Evolutionary conservation across 2,113 vertebrate species (phyloP), one percentile per base, ranked within the genome.

Genomic region (Xiphophorus hellerii): DNA sequence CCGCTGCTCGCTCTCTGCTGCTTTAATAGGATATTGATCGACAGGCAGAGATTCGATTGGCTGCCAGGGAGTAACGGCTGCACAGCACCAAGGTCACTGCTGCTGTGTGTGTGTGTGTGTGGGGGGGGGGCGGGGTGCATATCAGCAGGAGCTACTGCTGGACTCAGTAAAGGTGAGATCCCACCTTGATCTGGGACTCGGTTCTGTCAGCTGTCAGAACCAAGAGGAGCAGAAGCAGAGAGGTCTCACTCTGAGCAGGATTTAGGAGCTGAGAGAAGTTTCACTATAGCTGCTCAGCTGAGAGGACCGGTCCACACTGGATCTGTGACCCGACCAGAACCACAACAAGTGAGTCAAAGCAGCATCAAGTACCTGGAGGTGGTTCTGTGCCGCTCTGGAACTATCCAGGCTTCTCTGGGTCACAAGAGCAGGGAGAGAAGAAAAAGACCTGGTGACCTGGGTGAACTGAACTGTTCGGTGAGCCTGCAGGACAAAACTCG

Each of bases 21-120:
- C 95, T 97, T 97, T 98, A 98, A 98, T 98, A 97, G 96, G 95
- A 97, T 99, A 99, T 99, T 97, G 97, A 99, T 98, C 96, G 96
- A 95, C 95, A 96, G 94, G 95, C 94, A 95, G 95, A 94, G 94
- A 96, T 96, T 96, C 94, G 95, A 97, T 97, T 95, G 95, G 95
- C 93, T 95, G 95, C 96, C 96, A 95, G 93, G 95, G 96, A 96
- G 97, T 95, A 96, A 97, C 96, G 95, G 95, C 95, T 95, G 94
- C 94, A 95, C 95, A 96, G 95, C 95, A 93, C 95, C 97, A 99
- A 99, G 97, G 97, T 98, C 96, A 92, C 87, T 65, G 72, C 74
- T 73, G 84, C 2, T 30, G 61, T 35, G 76, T 73, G 78, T 83
- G 75, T 73, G 67, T 74, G 48, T 81, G 74, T 74, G 70, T 74